Evolutionary conservation across 1,140 invertebrate species (phyloP).

Genomic region (Oncopodura yosiiana): DNA sequence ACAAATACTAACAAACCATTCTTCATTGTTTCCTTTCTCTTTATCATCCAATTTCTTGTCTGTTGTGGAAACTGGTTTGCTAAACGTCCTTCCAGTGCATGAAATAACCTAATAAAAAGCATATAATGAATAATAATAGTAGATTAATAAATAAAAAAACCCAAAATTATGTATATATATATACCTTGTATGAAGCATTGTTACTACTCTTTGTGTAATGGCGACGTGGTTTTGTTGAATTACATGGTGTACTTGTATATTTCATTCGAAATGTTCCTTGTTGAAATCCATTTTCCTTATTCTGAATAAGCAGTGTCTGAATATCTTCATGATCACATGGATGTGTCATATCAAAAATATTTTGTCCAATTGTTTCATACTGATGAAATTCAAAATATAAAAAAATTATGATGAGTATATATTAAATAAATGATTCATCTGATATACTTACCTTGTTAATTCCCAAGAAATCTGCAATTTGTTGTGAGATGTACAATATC

Average conservation of each 20-base stretch:
- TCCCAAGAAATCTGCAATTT: conserved; percentile 64
- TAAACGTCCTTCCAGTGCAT: conserved; percentile 54
- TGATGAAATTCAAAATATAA: conserved; percentile 39
- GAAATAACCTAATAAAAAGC: conserved; percentile 65
- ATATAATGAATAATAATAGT: not conserved
- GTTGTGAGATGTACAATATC: not conserved
- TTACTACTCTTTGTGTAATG: conserved; percentile 80
- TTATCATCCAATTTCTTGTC: not conserved
- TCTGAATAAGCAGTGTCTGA: conserved; percentile 59
- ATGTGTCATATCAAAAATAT: conserved; percentile 85
- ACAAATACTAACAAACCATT: conserved; percentile 64
- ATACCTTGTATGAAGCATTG: conserved; percentile 88
- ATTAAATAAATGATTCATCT: not conserved
- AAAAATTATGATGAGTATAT: not conserved
- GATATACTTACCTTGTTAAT: conserved; percentile 63
- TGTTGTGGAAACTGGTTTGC: too few relatives aligned
- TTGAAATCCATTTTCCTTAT: conserved; percentile 39
- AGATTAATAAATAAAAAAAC: not conserved
- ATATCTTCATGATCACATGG: conserved; percentile 91
- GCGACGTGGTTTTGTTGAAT: conserved; percentile 76
- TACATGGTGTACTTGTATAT: too few relatives aligned
- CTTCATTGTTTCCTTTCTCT: conserved; percentile 18
- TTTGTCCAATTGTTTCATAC: conserved; percentile 89
- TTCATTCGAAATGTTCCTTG: conserved; percentile 73
- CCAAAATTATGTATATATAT: not conserved